These are phyloP conservation scores for Eleginops maclovinus DNA, from an alignment of 2,113 vertebrate species.

Conservation along the genomic window DNA sequence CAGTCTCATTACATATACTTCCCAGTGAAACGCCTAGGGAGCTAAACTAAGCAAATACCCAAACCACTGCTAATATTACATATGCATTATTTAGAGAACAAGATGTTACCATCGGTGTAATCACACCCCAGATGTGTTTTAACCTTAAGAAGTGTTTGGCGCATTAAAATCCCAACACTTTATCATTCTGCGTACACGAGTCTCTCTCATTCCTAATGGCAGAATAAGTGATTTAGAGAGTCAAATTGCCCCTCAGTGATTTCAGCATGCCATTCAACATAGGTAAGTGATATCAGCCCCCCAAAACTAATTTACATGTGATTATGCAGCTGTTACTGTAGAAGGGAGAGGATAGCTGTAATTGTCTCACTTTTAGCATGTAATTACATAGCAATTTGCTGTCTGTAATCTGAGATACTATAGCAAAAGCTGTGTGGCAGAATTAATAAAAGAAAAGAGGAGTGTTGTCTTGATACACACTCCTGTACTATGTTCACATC, in stretches of 20 bases:
- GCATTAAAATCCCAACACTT: slow-evolving; percentile 51
- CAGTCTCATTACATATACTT: neutral
- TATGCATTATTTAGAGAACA: slow-evolving; percentile 42
- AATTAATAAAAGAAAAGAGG: slow-evolving; percentile 68
- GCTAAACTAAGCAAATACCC: slow-evolving; percentile 3
- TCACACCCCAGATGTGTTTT: slow-evolving; percentile 43
- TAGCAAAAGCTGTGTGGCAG: slow-evolving; percentile 43
- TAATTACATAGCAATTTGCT: slow-evolving; percentile 80
- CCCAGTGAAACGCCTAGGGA: neutral
- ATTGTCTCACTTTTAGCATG: slow-evolving; percentile 82
- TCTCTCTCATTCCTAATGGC: slow-evolving; percentile 69
- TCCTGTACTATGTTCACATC: slow-evolving; percentile 40
- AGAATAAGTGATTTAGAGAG: slow-evolving; percentile 66
- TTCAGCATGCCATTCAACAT: slow-evolving; percentile 72
- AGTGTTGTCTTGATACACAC: slow-evolving; percentile 42
- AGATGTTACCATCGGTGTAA: slow-evolving; percentile 11
- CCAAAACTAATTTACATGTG: slow-evolving; percentile 79
- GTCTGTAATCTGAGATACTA: slow-evolving; percentile 76
- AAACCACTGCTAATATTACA: slow-evolving; percentile 7
- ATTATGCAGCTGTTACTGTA: slow-evolving; percentile 81
- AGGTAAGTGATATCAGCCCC: slow-evolving; percentile 74
- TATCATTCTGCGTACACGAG: slow-evolving; percentile 35
- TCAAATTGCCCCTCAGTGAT: slow-evolving; percentile 70
- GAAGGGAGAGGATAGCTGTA: slow-evolving; percentile 66
- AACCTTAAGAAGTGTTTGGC: slow-evolving; percentile 50